Evolutionary conservation across 1,140 invertebrate genomes (phyloP), one percentile per base, ranked within the genome.

Genomic region (Whitmania pigra): DNA sequence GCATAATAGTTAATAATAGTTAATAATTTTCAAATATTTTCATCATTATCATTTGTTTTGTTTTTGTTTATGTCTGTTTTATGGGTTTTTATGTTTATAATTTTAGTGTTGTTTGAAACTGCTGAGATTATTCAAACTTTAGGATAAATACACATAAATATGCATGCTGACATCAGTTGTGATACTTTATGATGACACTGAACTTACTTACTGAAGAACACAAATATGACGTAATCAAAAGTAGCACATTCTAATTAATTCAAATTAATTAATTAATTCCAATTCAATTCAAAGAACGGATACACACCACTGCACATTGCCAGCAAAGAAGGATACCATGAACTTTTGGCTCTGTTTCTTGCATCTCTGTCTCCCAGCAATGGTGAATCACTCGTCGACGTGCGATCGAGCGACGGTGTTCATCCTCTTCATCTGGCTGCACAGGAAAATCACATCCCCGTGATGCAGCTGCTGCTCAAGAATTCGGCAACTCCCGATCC

Each of bases 241-340:
- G 2, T 49, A 49, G 9, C 43, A 49, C 13, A 17, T 17, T 11
- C 1, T 1, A 49, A 15, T 49, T n/a, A n/a, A n/a, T n/a, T n/a
- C 43, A 49, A 49, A 15, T 5, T 15, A 49, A 49, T 49, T 49
- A 5, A 63, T 63, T 1, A 63, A 4, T 13, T 7, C 57, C 1
- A 11, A 25, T 63, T 0, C 66, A 74, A 77, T 70, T 73, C 80
- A 75, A 75, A 81, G 53, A 97, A 97, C 80, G 94, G 94, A 25
- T 97, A 97, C 81, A 97, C 93, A 6, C 93, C 94, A 0, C 82
- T 97, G 36, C 92, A 95, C 78, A 96, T 97, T 78, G 93, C 94
- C 25, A 96, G 93, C 83, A 97, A 97, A 84, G 96, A 97, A 85
- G 97, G 97, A 83, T 88, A 98, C 87, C 96, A 93, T 66, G 95